Evolutionary conservation across 23 tunicate species (phyloP).

Genomic region (Ciona savignyi): DNA sequence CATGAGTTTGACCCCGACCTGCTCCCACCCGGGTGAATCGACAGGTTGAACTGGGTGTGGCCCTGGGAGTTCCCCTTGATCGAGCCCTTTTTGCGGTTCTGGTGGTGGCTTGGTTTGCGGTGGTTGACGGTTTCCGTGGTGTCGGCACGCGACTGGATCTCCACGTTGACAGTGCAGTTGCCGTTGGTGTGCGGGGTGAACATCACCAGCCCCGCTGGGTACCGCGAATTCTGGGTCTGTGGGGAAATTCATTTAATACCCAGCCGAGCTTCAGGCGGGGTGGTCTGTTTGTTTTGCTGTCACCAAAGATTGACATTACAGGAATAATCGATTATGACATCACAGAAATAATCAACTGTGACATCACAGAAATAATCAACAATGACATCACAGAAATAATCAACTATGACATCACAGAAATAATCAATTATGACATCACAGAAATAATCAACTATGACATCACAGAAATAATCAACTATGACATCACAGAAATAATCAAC

Average conservation of each 20-base stretch:
- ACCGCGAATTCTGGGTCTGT: constrained; percentile 30
- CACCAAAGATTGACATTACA: too few relatives aligned
- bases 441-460: too few relatives aligned
- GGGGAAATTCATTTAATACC: constrained; percentile 1
- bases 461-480: too few relatives aligned
- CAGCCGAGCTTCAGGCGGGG: too few relatives aligned
- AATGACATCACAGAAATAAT: too few relatives aligned
- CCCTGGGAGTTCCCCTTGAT: constrained; percentile 21
- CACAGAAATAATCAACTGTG: too few relatives aligned
- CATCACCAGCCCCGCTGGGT: constrained; percentile 19
- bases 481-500: too few relatives aligned
- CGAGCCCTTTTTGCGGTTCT: constrained; percentile 7
- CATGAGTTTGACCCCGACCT: constrained; percentile 8
- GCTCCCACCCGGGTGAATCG: constrained; percentile 33
- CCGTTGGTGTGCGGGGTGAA: constrained; percentile 35
- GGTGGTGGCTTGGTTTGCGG: neutral
- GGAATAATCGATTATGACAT: too few relatives aligned
- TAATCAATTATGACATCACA: too few relatives aligned
- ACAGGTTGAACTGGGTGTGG: constrained; percentile 35
- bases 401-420: too few relatives aligned
- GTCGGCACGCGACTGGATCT: constrained; percentile 11
- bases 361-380: too few relatives aligned
- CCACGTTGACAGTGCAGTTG: constrained; percentile 39
- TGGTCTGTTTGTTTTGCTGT: too few relatives aligned
- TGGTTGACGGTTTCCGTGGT: constrained; percentile 1